These are phyloP conservation scores for Pyrrhosoma nymphula DNA, from an alignment of 2,888 invertebrate genomes.

Conservation along the genomic window DNA sequence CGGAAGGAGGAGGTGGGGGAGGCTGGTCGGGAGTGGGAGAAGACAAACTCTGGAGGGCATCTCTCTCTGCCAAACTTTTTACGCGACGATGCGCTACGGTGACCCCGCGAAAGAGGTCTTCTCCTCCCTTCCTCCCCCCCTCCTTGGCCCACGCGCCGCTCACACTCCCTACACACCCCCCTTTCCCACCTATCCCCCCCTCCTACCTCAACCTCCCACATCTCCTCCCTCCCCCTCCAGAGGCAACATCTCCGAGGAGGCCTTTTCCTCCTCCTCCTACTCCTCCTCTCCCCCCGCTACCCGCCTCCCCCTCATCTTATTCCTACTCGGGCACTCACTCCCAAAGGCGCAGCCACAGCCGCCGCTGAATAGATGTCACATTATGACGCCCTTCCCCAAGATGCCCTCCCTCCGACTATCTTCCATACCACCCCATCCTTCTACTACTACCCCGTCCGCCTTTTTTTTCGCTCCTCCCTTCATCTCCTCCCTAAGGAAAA, in stretches of 20 bases:
- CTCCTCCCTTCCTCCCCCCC: neutral
- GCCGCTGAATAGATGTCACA: slow-evolving; percentile 52
- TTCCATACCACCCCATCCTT: neutral
- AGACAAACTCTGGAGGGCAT: slow-evolving; percentile 64
- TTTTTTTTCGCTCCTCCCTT: neutral
- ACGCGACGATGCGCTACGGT: slow-evolving; percentile 66
- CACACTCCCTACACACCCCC: no score
- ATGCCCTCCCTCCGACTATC: neutral
- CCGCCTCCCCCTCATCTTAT: no score
- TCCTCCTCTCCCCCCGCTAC: neutral
- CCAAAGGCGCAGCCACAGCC: neutral
- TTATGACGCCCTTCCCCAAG: slow-evolving; percentile 44
- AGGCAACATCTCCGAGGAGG: neutral
- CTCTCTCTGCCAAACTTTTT: slow-evolving; percentile 66
- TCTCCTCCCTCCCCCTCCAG: no score
- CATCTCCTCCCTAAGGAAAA: neutral
- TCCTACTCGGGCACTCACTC: no score
- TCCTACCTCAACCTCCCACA: neutral
- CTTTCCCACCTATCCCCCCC: no score
- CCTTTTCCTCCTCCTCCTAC: neutral
- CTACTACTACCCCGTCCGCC: no score
- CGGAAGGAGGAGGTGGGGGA: neutral
- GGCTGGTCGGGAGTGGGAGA: neutral
- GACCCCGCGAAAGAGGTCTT: slow-evolving; percentile 59
- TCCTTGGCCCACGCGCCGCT: slow-evolving; percentile 55